These are phyloP conservation scores for Peromyscus californicus DNA, from an alignment of 2,113 vertebrate genomes.

Conservation along the genomic window DNA sequence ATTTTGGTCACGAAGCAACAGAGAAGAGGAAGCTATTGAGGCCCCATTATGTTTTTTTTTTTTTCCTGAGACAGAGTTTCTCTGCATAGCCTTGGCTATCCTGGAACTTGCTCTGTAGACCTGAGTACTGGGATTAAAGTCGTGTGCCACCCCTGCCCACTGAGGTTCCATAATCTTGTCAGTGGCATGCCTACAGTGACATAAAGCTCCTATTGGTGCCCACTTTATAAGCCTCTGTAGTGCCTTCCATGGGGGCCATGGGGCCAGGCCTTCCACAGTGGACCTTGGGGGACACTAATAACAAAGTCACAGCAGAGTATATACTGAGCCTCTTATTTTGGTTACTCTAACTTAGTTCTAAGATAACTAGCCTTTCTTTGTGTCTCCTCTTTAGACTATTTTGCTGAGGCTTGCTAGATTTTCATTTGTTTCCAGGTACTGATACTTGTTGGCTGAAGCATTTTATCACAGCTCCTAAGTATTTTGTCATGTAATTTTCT, in stretches of 20 bases:
- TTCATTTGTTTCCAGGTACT: background rate
- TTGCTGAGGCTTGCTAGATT: background rate
- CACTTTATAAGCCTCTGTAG: background rate
- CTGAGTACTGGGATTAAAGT: background rate
- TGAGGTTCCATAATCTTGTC: no score
- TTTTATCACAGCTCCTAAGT: background rate
- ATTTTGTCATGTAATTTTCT: background rate
- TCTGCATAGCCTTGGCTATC: background rate
- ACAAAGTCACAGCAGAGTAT: background rate
- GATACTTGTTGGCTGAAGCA: background rate
- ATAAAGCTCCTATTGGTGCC: background rate
- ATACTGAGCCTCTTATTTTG: background rate
- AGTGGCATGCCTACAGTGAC: background rate
- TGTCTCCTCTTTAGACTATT: background rate
- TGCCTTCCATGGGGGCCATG: background rate
- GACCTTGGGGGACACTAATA: background rate
- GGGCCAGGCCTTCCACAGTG: background rate
- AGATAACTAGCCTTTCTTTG: background rate
- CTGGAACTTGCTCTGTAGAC: background rate
- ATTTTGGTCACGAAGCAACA: background rate
- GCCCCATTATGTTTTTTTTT: no score
- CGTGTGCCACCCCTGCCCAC: background rate
- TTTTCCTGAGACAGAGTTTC: background rate
- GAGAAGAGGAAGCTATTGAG: background rate
- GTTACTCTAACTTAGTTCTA: background rate